Percentiles rank a stretch among this genome's conserved stretches.
Conservation (phyloP, 2,888 invertebrate species). For the Clepsis dumicolana region DNA sequence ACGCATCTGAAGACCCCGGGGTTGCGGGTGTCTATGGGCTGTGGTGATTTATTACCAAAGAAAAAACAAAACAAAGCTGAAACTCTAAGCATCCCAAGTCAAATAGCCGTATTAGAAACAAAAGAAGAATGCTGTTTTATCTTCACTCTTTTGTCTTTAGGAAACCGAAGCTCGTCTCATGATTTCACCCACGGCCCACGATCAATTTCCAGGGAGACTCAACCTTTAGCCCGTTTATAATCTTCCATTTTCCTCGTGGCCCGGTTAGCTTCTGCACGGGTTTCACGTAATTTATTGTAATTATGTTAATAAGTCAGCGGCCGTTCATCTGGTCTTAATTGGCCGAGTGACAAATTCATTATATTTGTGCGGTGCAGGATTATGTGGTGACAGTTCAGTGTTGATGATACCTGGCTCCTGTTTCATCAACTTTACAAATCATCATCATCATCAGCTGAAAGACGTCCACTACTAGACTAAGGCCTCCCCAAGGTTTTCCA, state of each 20-base stretch:
- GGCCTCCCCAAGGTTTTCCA: too few species aligned
- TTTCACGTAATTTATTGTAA: conserved; percentile 40
- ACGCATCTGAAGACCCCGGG: too few species aligned
- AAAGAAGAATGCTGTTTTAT: background rate
- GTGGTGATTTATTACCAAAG: too few species aligned
- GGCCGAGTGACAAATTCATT: conserved; percentile 69
- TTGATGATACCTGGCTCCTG: conserved; percentile 47
- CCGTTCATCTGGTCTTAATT: conserved; percentile 60
- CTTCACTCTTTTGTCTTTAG: background rate
- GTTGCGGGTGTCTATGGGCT: too few species aligned
- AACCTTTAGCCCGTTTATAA: conserved; percentile 32
- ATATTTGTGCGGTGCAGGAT: conserved; percentile 58
- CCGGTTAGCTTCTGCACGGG: conserved; percentile 17
- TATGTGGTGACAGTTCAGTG: conserved; percentile 55
- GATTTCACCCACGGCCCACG: background rate
- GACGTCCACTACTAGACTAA: too few species aligned
- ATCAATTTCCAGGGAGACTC: conserved; percentile 8
- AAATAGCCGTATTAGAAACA: conserved; percentile 2
- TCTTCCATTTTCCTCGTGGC: conserved; percentile 35
- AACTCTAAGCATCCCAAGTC: background rate
- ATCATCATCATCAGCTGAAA: too few species aligned
- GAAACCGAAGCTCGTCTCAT: background rate
- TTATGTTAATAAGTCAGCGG: conserved; percentile 61
- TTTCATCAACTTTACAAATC: too few species aligned
- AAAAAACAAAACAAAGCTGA: background rate